These are phyloP conservation scores for Zoanthus sansibaricus DNA, from an alignment of 92 coral and sea anemone species.

Conservation along the genomic window DNA sequence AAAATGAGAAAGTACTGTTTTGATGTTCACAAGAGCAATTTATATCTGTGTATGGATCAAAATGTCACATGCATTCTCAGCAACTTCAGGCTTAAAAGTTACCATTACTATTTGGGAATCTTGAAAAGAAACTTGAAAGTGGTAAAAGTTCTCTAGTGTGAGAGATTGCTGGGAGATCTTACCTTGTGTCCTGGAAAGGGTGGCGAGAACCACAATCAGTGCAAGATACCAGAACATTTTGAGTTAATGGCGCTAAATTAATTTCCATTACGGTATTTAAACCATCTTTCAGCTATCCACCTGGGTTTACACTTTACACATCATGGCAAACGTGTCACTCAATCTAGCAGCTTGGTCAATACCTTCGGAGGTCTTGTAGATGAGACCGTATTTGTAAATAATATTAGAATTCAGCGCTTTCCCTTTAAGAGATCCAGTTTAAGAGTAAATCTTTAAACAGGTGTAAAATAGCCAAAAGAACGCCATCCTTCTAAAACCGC, in stretches of 20 bases:
- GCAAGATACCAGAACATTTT: background rate
- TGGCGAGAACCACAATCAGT: background rate
- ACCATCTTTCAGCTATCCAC: background rate
- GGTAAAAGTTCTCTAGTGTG: no score
- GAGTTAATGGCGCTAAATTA: background rate
- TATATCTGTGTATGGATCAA: no score
- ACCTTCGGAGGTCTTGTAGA: background rate
- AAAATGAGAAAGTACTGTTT: no score
- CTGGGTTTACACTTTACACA: background rate
- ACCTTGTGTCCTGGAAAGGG: background rate
- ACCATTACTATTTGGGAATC: no score
- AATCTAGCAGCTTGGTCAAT: conserved; percentile 66
- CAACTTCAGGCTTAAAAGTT: no score
- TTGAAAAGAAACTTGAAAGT: no score
- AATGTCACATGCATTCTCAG: no score
- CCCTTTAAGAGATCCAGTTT: no score
- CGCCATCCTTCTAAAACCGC: no score
- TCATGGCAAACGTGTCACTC: background rate
- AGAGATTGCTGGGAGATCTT: background rate
- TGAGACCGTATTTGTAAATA: background rate
- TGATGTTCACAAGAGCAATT: no score
- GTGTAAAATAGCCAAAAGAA: no score
- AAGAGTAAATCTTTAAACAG: no score
- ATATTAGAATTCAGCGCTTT: background rate
- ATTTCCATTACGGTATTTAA: background rate